Percentiles rank a stretch among this genome's conserved stretches.
Evolutionary conservation across 2,797 vertebrate species (phyloP).

Genomic region (Sarcophilus harrisii): DNA sequence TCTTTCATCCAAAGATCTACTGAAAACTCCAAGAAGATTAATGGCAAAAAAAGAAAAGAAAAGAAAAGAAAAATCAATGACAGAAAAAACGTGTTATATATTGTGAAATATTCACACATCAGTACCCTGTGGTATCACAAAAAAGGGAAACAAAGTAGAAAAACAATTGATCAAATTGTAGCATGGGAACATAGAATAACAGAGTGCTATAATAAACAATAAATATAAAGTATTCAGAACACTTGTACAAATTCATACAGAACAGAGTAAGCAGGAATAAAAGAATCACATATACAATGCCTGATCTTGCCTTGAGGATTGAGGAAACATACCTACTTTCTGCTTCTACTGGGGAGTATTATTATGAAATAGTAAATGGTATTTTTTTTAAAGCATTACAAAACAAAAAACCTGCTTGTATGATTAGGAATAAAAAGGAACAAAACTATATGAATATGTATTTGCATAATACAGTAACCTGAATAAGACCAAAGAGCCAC

Average conservation of each 20-base stretch:
- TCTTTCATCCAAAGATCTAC: not conserved
- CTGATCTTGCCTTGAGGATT: not conserved
- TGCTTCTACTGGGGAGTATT: not conserved
- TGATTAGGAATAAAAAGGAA: not conserved
- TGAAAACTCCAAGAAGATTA: not conserved
- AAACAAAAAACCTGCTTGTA: not conserved
- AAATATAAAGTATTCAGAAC: not conserved
- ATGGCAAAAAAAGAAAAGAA: not conserved
- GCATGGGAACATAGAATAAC: not conserved
- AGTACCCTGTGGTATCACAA: not conserved
- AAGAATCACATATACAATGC: no score
- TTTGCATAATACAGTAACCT: not conserved
- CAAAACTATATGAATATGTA: not conserved
- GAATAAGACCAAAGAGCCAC: not conserved
- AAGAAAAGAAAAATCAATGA: not conserved
- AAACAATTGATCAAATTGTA: not conserved
- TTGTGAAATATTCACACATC: constrained; percentile 5
- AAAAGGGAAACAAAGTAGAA: not conserved
- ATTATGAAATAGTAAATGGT: not conserved
- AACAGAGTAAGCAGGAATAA: not conserved
- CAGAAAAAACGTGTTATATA: constrained; percentile 33
- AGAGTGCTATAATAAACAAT: not conserved
- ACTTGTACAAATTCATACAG: not conserved
- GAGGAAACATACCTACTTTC: not conserved
- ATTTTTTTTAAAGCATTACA: not conserved